Base-by-base conservation (phyloP, 2,113 vertebrate species). In the Mustela lutreola region DNA sequence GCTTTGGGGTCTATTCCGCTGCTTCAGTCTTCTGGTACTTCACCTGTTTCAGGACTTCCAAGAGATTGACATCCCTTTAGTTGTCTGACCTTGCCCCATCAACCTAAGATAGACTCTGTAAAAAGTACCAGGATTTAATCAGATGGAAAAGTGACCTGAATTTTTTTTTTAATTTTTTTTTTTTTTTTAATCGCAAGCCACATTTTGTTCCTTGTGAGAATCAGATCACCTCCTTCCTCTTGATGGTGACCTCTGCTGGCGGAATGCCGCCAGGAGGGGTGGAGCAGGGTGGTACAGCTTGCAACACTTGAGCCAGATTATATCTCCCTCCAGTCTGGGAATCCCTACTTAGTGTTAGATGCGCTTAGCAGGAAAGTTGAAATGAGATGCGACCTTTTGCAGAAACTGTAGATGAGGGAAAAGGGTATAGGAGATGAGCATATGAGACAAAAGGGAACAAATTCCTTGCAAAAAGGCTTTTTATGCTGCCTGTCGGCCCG, bases 301-400 rank as follows among this genome's bases (percentile, higher is more conserved):
- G 58, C 60, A 36, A 22, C 10, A 1, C 31, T 24, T n/a, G 31
- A 31, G 75, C 75, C 89, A 36, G 11, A 3, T 56, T 48, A 31
- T 39, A 24, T 62, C 75, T 87, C 73, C 79, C 11, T 79, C n/a
- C 62, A 12, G 4, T 70, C 85, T 36, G 87, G 67, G 92, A 96
- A 85, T 90, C 70, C 73, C 50, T 73, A 18, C 84, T 70, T 94
- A 19, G 50, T 76, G 76, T 96, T 95, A 89, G 39, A 73, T 86
- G 62, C 1, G 3, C 56, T 84, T 91, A 87, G 73, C 80, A 58
- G 63, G 67, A 96, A 97, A 87, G 89, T 31, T 93, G 96, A 97
- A 98, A 91, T 0, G 2, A 96, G 94, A 94, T 28, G 1, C 84
- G 93, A 96, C 96, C 80, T 81, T 98, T 98, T 86, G 79, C 84